phyloP scores from a whole-genome alignment of 1,140 invertebrate species.

The Nomia melanderi region DNA sequence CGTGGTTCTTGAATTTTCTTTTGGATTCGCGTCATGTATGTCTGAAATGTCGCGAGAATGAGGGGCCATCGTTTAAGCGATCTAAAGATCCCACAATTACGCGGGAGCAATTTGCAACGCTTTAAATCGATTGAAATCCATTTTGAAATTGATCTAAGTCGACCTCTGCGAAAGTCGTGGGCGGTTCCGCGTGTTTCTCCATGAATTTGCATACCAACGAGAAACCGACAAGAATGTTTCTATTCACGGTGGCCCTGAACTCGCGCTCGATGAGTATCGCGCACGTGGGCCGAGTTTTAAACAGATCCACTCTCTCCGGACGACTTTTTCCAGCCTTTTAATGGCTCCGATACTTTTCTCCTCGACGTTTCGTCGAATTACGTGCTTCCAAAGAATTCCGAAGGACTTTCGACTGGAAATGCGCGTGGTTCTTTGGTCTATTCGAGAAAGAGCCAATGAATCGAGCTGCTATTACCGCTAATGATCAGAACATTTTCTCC shows the following conservation, averaged over 20 bases:
- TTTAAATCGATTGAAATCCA: too few species aligned
- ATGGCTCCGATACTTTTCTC: conserved; percentile 7
- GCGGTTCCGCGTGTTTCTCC: background rate
- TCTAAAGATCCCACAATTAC: too few species aligned
- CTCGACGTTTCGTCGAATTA: background rate
- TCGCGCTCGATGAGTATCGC: background rate
- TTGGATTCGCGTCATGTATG: too few species aligned
- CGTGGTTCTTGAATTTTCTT: too few species aligned
- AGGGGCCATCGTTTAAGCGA: too few species aligned
- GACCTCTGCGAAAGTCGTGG: too few species aligned
- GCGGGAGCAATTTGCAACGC: too few species aligned
- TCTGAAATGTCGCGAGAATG: too few species aligned
- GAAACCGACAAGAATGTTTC: conserved; percentile 21
- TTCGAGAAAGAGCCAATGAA: background rate
- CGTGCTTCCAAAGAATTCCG: background rate
- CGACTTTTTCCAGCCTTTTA: conserved; percentile 24
- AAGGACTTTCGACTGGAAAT: background rate
- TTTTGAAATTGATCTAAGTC: too few species aligned
- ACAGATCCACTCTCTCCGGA: conserved; percentile 52
- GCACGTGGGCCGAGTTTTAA: conserved; percentile 31
- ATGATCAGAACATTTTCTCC: background rate
- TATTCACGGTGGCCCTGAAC: conserved; percentile 28
- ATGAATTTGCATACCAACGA: background rate
- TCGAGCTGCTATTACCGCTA: background rate
- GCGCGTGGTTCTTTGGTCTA: too few species aligned